Conservation (phyloP, 2,113 vertebrate genomes). For the Lepus europaeus region DNA sequence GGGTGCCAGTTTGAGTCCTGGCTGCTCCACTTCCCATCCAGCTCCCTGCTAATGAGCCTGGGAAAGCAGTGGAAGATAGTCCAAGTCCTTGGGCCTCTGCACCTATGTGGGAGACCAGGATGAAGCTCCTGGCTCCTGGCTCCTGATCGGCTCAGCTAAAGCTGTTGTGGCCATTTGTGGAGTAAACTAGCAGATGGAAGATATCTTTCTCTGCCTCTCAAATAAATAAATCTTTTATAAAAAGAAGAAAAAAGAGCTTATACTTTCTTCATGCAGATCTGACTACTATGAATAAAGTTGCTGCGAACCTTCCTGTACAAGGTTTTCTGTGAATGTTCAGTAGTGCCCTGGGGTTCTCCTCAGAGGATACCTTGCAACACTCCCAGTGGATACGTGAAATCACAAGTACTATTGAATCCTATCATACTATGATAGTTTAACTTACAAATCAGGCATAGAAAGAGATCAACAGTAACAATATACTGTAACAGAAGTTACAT, state of each 20-base stretch:
- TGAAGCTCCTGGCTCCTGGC: no score
- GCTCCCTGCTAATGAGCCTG: no score
- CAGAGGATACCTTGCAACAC: not conserved
- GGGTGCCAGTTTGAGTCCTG: no score
- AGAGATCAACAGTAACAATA: not conserved
- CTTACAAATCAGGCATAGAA: not conserved
- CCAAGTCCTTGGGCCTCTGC: no score
- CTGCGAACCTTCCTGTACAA: not conserved
- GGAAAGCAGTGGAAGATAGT: no score
- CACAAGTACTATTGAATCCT: not conserved
- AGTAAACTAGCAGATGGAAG: no score
- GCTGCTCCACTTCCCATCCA: no score
- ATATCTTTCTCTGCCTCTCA: no score
- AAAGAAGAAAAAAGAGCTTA: not conserved
- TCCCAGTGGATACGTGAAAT: not conserved
- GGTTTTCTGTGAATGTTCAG: not conserved
- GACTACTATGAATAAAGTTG: not conserved
- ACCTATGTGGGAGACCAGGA: no score
- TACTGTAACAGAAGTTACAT: not conserved
- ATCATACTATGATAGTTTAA: not conserved
- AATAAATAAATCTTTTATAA: no score
- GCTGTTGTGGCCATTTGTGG: no score
- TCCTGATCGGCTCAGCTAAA: no score
- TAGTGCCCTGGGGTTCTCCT: not conserved
- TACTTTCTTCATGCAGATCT: not conserved